Base-by-base conservation (phyloP, 1,140 invertebrate genomes). In the Calephelis nemesis region DNA sequence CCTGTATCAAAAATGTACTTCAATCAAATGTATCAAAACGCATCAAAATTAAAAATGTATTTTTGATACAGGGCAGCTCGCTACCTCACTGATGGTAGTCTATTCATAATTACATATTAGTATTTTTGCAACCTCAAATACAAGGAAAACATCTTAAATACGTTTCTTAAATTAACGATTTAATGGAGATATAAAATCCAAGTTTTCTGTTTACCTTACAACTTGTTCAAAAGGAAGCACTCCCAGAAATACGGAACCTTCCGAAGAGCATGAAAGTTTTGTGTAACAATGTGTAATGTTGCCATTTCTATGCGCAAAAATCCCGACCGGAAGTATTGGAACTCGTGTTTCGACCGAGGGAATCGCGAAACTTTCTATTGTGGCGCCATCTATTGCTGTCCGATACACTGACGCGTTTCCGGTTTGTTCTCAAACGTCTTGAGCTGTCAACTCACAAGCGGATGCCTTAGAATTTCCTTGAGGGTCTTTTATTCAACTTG, bases 201-300 rank as follows among this genome's bases (percentile, higher is more conserved):
- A 75, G 65, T 74, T 81, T 83, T 78, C 75, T 85, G 78, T 87
- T 82, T 84, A 86, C 80, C 70, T 73, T 79, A 82, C 78, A 84
- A 78, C 78, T 83, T 82, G 74, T 82, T 63, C 67, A 66, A 81
- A 62, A 76, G 81, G 81, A 87, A 87, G 71, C 78, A 73, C 72
- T 80, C 70, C 62, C 73, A 78, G 76, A 81, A 78, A 81, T 78
- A 84, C 74, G 72, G 77, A 80, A 68, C 76, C 79, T 73, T 81
- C 70, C 77, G 77, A 75, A 83, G 84, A 82, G 82, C 81, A 72
- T 74, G 69, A 84, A 91, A 91, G 82, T 91, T 91, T 90, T 85
- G 81, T 79, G 76, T 88, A 88, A 90, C 86, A 91, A 90, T 89
- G 78, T 82, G 78, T 91, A 91, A 91, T 91, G 83, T 82, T 87